These are phyloP conservation scores for Onychorhynchus coronatus DNA, from an alignment of 2,113 vertebrate genomes.

Conservation along the genomic window DNA sequence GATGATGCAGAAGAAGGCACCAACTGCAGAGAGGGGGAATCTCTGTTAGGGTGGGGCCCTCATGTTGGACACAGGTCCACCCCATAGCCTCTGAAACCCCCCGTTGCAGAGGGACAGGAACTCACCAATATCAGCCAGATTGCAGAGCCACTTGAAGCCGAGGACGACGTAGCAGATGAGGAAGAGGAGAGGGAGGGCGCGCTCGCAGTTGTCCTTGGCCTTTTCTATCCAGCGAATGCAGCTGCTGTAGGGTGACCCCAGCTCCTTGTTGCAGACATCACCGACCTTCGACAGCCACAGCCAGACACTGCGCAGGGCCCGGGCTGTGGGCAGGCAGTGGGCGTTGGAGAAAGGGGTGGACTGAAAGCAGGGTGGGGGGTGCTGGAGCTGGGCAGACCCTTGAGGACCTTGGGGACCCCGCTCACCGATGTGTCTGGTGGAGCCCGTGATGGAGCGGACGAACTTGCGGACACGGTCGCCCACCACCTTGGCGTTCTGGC, in stretches of 20 bases:
- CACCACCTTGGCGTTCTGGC: slow-evolving; percentile 73
- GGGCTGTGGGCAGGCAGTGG: slow-evolving; percentile 53
- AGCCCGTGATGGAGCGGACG: slow-evolving; percentile 74
- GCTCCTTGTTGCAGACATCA: slow-evolving; percentile 75
- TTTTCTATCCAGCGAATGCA: slow-evolving; percentile 74
- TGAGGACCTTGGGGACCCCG: accelerated
- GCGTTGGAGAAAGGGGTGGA: accelerated
- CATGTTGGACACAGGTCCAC: accelerated
- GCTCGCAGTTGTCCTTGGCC: slow-evolving; percentile 71
- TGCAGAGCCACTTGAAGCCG: slow-evolving; percentile 79
- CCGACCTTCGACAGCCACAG: slow-evolving; percentile 79
- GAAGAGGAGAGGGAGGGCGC: slow-evolving; percentile 60
- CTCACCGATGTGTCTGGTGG: slow-evolving; percentile 81
- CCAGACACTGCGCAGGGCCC: slow-evolving; percentile 77
- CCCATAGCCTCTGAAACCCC: accelerated
- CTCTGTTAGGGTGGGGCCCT: background rate
- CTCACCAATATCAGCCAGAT: slow-evolving; percentile 64
- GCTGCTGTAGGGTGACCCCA: slow-evolving; percentile 78
- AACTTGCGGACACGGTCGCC: slow-evolving; percentile 75
- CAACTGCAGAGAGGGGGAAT: slow-evolving; percentile 51
- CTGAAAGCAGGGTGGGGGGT: background rate
- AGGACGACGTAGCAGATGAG: slow-evolving; percentile 79
- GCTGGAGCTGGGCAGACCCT: background rate
- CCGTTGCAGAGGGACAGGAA: accelerated
- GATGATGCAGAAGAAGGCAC: slow-evolving; percentile 79